Percentiles rank a stretch among this genome's conserved stretches.
Conservation (phyloP, 2,797 vertebrate genomes). For the Tapirus indicus region DNA sequence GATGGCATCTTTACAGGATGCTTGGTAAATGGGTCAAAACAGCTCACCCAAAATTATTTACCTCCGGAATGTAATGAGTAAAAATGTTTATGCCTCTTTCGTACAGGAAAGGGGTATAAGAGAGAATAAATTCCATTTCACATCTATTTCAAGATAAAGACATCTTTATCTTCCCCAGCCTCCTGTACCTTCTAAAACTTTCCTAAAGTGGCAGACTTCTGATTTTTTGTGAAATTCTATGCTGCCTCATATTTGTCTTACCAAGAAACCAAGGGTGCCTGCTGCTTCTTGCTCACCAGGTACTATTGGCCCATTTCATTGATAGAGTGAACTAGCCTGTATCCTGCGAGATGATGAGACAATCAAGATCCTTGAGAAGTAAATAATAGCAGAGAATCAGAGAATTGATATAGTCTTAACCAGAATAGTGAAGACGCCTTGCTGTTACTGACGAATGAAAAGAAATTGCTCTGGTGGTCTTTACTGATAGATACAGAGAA, state of each 20-base stretch:
- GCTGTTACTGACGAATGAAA: neutral
- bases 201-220: neutral
- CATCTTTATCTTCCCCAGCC: neutral
- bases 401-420: neutral
- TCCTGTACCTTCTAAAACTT: neutral
- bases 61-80: neutral
- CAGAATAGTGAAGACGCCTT: neutral
- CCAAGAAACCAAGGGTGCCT: neutral
- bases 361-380: neutral
- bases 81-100: neutral
- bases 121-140: neutral
- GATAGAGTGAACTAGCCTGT: neutral
- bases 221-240: neutral
- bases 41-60: neutral
- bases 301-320: neutral
- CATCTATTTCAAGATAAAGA: too few species aligned
- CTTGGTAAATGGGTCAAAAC: constrained; percentile 19
- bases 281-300: neutral
- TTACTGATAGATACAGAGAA: neutral
- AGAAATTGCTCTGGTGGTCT: neutral
- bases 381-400: neutral
- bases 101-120: neutral
- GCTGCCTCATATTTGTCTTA: neutral
- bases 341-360: neutral
- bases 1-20: neutral